phyloP scores from a whole-genome alignment of 2,113 vertebrate species.

The Athene cunicularia region DNA sequence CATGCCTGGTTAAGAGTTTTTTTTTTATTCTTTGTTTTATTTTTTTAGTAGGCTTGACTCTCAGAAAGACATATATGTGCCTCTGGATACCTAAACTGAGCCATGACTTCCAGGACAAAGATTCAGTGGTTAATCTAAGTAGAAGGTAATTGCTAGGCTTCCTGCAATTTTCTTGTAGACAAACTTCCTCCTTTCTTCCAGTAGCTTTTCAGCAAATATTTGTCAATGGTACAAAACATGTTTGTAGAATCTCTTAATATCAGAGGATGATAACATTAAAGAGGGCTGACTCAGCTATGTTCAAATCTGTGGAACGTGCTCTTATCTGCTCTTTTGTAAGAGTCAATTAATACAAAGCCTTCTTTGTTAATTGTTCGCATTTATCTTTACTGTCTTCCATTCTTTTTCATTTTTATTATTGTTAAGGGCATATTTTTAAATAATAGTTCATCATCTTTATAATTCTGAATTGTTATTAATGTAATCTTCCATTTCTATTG shows the following conservation, averaged over 20 bases:
- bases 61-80: accelerated
- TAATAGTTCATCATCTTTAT: conserved; percentile 18
- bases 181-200: conserved; percentile 30
- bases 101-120: neutral
- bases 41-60: neutral
- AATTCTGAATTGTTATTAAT: conserved; percentile 33
- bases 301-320: neutral
- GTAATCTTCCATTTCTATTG: conserved; percentile 32
- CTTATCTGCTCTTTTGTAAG: conserved; percentile 7
- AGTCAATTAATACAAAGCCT: neutral
- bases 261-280: conserved; percentile 16
- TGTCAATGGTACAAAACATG: conserved; percentile 11
- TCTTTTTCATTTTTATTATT: conserved; percentile 49
- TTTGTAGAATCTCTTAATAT: conserved; percentile 24
- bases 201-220: conserved; percentile 46
- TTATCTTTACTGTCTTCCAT: conserved; percentile 43
- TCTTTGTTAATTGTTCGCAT: conserved; percentile 23
- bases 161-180: conserved; percentile 30
- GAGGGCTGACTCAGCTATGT: neutral
- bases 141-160: conserved; percentile 25
- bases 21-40: neutral
- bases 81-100: neutral
- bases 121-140: conserved; percentile 1
- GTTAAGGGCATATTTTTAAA: conserved; percentile 38
- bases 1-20: neutral